Base-by-base conservation (phyloP, 2,113 vertebrate genomes). In the Smithornis capensis region DNA sequence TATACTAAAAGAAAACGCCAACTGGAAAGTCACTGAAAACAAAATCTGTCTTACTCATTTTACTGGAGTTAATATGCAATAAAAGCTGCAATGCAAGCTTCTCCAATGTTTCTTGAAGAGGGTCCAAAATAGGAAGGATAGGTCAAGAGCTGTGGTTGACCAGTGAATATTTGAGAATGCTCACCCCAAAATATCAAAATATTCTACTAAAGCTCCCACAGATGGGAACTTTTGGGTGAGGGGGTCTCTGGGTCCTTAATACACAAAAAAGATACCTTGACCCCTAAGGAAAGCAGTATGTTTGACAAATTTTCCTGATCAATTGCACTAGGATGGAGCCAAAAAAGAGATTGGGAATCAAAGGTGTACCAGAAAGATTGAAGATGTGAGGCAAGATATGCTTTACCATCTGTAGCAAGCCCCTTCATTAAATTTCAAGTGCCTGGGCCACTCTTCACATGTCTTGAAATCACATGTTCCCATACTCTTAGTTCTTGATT, bases 21-120 rank as follows among this genome's bases (percentile, higher is more conserved):
- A 5, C 33, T 75, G 45, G 89, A 87, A 87, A 93, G 63, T 49
- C 50, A 77, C 25, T 33, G 29, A 67, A 83, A 76, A 68, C 15
- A 91, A 78, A 95, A 91, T 63, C 74, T 45, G 17, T 83, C 49
- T 82, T 63, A 19, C 25, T 82, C 44, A 78, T 94, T 91, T 93
- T 95, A 63, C 44, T 87, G 70, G 60, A 80, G 33, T 4, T 33
- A 60, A 49, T 53, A n/a, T 44, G n/a, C 70, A 80, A 47, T 15
- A 89, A 53, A 77, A 16, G 9, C 55, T 77, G 69, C 29, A 74
- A 24, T 10, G 6, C 24, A 73, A 56, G 40, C n/a, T n/a, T n/a
- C n/a, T n/a, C n/a, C n/a, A n/a, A 38, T 13, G 9, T 16, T 1
- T 44, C 83, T 56, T 23, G 35, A 69, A 86, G 16, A 65, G 2